Conservation (phyloP, 2,113 vertebrate genomes). For the Nycticorax nycticorax region DNA sequence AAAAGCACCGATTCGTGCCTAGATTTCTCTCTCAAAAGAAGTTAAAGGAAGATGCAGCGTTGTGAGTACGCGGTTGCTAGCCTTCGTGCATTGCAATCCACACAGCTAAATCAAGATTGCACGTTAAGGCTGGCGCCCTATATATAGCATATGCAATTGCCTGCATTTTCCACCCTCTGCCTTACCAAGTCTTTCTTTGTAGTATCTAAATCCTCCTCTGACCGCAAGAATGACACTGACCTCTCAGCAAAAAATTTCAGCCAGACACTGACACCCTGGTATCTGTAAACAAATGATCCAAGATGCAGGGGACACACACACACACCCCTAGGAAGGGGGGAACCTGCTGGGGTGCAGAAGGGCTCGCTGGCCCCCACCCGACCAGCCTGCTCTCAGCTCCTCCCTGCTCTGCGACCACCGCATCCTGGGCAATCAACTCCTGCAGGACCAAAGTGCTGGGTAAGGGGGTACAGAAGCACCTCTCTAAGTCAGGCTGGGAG, state of each 20-base stretch:
- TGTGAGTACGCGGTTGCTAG: not conserved
- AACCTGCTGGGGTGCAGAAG: not conserved
- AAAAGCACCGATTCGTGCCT: not conserved
- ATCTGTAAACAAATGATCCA: not conserved
- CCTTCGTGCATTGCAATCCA: not conserved
- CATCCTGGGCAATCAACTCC: not conserved
- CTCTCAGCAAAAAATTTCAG: not conserved
- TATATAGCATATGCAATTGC: rapidly evolving
- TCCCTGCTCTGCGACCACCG: not conserved
- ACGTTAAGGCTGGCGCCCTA: not conserved
- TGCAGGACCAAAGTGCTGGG: not conserved
- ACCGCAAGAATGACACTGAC: not conserved
- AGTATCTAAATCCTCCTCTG: not conserved
- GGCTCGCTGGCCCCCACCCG: not conserved
- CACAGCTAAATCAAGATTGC: not conserved
- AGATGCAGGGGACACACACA: not conserved
- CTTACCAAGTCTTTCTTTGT: not conserved
- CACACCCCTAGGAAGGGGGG: not conserved
- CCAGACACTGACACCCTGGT: not conserved
- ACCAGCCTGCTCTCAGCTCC: not conserved
- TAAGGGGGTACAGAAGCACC: not conserved
- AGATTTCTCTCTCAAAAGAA: not conserved
- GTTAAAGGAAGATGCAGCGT: not conserved
- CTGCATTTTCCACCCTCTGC: not conserved
- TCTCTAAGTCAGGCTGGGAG: not conserved